Conservation (phyloP, 1,140 invertebrate species). For the Drosophila fuyamai region DNA sequence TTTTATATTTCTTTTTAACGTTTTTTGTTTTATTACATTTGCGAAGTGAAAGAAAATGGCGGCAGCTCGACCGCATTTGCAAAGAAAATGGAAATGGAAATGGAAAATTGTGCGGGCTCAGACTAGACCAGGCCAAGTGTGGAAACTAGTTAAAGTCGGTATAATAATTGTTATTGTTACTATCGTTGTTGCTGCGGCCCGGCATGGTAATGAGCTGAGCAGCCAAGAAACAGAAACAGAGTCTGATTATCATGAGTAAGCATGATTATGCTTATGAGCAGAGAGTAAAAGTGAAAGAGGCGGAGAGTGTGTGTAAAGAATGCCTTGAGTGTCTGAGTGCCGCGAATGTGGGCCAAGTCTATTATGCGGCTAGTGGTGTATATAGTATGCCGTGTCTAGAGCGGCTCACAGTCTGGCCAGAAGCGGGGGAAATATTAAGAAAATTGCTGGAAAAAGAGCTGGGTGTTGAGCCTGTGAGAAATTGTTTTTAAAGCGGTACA, state of each 20-base stretch:
- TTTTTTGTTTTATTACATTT: conserved; percentile 33
- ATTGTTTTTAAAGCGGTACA: conserved; percentile 28
- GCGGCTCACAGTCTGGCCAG: conserved; percentile 32
- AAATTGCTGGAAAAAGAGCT: conserved; percentile 43
- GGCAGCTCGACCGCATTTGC: conserved; percentile 70
- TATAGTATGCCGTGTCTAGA: conserved; percentile 48
- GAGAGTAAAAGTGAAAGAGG: conserved; percentile 72
- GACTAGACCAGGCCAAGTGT: conserved; percentile 81
- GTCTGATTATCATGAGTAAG: conserved; percentile 80
- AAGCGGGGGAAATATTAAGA: conserved; percentile 35
- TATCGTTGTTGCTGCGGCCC: conserved; percentile 47
- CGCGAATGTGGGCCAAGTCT: conserved; percentile 70
- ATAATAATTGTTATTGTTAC: conserved; percentile 80
- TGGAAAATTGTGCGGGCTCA: conserved; percentile 75
- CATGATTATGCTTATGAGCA: conserved; percentile 78
- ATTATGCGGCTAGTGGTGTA: conserved; percentile 61
- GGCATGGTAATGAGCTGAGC: conserved; percentile 74
- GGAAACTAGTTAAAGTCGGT: conserved; percentile 79
- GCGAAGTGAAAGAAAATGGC: conserved; percentile 7
- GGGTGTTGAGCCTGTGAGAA: conserved; percentile 28
- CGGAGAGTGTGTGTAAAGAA: conserved; percentile 49
- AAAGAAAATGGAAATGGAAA: conserved; percentile 80
- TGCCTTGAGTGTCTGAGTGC: conserved; percentile 61
- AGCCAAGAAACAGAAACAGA: conserved; percentile 55
- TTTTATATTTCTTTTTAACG: conserved; percentile 2